Evolutionary conservation across 1,140 invertebrate genomes (phyloP).

Genomic region (Manduca sexta): DNA sequence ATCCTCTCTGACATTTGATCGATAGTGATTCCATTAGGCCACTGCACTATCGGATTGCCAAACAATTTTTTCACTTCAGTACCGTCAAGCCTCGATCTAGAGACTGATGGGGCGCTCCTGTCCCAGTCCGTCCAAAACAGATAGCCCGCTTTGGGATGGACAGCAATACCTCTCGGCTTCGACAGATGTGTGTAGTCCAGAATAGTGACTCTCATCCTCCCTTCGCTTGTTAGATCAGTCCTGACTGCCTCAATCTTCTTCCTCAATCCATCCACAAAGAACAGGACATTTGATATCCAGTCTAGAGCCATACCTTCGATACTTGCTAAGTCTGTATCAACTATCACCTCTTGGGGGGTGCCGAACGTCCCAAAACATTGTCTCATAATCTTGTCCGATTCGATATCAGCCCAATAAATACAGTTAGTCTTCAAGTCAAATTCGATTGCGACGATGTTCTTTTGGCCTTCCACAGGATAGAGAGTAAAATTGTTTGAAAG

Average conservation of each 20-base stretch:
- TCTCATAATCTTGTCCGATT: slow-evolving; percentile 84
- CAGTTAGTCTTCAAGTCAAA: slow-evolving; percentile 90
- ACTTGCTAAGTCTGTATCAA: slow-evolving; percentile 83
- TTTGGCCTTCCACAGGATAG: slow-evolving; percentile 80
- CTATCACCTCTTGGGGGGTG: slow-evolving; percentile 78
- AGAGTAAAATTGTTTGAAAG: slow-evolving; percentile 75
- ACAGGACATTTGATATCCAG: slow-evolving; percentile 94
- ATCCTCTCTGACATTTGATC: slow-evolving; percentile 87
- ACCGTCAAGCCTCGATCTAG: slow-evolving; percentile 90
- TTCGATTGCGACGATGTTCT: slow-evolving; percentile 91
- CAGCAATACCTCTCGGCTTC: slow-evolving; percentile 90
- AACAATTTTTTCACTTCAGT: slow-evolving; percentile 81
- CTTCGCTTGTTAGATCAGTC: slow-evolving; percentile 78
- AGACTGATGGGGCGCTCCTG: slow-evolving; percentile 82
- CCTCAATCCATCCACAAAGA: slow-evolving; percentile 89
- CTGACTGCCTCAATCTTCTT: slow-evolving; percentile 87
- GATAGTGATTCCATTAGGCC: slow-evolving; percentile 92
- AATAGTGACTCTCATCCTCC: slow-evolving; percentile 86
- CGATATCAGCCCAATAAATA: slow-evolving; percentile 92
- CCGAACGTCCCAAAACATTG: slow-evolving; percentile 86
- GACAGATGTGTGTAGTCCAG: slow-evolving; percentile 80
- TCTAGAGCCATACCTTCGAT: slow-evolving; percentile 95
- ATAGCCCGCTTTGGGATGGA: slow-evolving; percentile 89
- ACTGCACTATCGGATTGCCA: slow-evolving; percentile 79
- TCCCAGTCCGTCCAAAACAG: slow-evolving; percentile 97